Base-by-base conservation (phyloP, 2,888 invertebrate genomes). In the Diarsia brunnea region DNA sequence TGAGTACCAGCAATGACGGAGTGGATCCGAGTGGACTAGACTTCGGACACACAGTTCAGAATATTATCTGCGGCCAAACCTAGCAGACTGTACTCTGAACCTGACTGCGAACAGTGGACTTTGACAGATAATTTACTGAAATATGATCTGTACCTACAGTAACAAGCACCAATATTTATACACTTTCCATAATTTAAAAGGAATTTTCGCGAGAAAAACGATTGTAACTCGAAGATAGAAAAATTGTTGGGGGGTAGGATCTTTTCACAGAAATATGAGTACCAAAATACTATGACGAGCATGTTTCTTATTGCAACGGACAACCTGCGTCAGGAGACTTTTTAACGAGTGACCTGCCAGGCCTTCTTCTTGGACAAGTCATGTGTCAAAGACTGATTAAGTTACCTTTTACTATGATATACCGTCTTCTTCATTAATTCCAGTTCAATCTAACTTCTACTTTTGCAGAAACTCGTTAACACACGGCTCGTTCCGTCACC, bases 381-480 rank as follows among this genome's bases (percentile, higher is more conserved):
- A n/a, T n/a, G n/a, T n/a, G n/a, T n/a, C n/a, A n/a, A n/a, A 24
- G 55, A 0, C 24, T 24, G 7, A 2, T 55, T 24, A 55, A 7
- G 55, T 24, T 24, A 27, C 8, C 4, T 3, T 4, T 8, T n/a
- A 31, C 16, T 8, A 19, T 19, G n/a, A 19, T 47, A 45, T 14
- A 14, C 24, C 38, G 2, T 51, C 12, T 51, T 43, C 38, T 51
- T 16, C 10, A 74, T 14, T 55, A 24, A 24, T 55, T 24, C 24
- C 14, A 55, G 5, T 27, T 27, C 10, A 43, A 58, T 47, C 21
- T 55, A 0, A 8, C 21, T 55, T 58, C 21, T 38, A 73, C 38
- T 58, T 67, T 27, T 58, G 14, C 27, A n/a, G 14, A 31, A 58
- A 58, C 47, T 70, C 45, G 24, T 69, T 69, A 68, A 51, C 19